phyloP scores from a whole-genome alignment of 2,888 invertebrate species.

The Dicyrtomina minuta region DNA sequence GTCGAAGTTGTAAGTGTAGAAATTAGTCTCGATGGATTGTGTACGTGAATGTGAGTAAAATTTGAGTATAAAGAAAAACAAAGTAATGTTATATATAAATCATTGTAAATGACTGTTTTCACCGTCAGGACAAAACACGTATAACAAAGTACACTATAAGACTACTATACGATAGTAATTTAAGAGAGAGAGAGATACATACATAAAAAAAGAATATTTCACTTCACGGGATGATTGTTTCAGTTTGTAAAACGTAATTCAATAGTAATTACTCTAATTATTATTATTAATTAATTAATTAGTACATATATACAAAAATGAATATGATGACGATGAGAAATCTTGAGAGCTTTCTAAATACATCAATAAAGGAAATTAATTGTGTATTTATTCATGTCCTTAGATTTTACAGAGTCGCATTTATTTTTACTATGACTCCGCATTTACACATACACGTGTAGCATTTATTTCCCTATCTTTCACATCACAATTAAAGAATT shows the following conservation, averaged over 20 bases:
- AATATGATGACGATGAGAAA: constrained; percentile 8
- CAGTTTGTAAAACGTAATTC: background rate
- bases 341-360: constrained; percentile 32
- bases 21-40: no score
- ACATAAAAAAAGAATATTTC: background rate
- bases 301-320: background rate
- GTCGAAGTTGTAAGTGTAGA: no score
- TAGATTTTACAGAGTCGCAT: no score
- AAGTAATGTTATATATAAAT: background rate
- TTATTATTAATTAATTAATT: background rate
- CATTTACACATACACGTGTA: no score
- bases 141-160: no score
- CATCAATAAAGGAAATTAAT: constrained; percentile 25
- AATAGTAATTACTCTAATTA: background rate
- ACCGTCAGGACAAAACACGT: no score
- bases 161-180: no score
- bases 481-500: no score
- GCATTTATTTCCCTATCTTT: no score
- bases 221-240: background rate
- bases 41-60: no score
- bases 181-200: background rate
- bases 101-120: background rate
- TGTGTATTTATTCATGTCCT: constrained; percentile 15
- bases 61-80: background rate
- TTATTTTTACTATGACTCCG: no score